phyloP scores from a whole-genome alignment of 2,888 invertebrate species.

The Caradrina kadenii region DNA sequence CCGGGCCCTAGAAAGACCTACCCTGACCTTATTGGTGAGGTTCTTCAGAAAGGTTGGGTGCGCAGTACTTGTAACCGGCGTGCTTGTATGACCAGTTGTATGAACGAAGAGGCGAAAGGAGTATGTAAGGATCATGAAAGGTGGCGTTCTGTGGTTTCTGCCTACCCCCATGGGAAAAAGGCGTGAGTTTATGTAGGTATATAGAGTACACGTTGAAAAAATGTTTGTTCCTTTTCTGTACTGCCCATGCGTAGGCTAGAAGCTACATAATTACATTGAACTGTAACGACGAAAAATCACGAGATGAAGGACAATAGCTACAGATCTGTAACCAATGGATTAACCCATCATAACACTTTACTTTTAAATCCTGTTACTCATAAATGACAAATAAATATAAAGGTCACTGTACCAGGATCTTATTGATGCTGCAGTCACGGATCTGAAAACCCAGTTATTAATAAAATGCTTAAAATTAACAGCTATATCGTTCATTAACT shows the following conservation, averaged over 20 bases:
- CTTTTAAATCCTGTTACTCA: conserved; percentile 45
- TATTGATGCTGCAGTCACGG: conserved; percentile 40
- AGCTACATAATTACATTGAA: not conserved
- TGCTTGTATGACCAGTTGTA: too few relatives aligned
- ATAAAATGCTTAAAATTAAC: conserved; percentile 25
- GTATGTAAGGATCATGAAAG: too few relatives aligned
- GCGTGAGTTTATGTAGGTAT: too few relatives aligned
- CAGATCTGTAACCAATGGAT: conserved; percentile 31
- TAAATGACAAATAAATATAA: conserved; percentile 42
- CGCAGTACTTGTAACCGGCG: too few relatives aligned
- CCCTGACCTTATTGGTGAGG: too few relatives aligned
- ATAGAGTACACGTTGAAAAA: too few relatives aligned
- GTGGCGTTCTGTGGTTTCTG: too few relatives aligned
- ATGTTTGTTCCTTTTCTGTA: too few relatives aligned
- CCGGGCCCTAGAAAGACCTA: too few relatives aligned
- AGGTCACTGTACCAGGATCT: conserved; percentile 52
- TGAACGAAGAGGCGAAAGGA: too few relatives aligned
- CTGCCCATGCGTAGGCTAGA: not conserved
- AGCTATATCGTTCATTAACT: conserved; percentile 20
- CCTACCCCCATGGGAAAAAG: too few relatives aligned
- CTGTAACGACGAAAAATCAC: conserved; percentile 2
- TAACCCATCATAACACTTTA: conserved; percentile 40
- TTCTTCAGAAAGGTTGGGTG: too few relatives aligned
- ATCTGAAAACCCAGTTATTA: conserved; percentile 46
- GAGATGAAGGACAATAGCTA: conserved; percentile 13